Evolutionary conservation across 1,140 invertebrate genomes (phyloP), one percentile per base, ranked within the genome.

Genomic region (Penaeus vannamei): DNA sequence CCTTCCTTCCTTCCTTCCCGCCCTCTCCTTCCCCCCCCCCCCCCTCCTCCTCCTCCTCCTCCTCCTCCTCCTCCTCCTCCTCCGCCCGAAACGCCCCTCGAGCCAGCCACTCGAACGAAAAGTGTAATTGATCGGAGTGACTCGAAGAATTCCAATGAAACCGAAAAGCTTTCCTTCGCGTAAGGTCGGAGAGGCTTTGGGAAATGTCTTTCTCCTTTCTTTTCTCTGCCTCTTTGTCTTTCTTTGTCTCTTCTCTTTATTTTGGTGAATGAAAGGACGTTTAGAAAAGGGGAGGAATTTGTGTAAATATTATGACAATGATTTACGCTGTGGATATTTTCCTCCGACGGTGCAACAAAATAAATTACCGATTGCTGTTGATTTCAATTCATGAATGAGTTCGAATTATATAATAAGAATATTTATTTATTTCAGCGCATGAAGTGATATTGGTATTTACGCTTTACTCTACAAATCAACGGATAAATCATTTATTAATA

Each of bases 121-220:
- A 87, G 69, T 87, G 86, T 87, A 87, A 87, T 87, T 87, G 86
- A 87, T 61, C 81, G 32, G 80, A 36, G n/a, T 23, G 26, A 29
- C 86, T 42, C 62, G 36, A 87, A 87, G 86, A 87, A 87, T 83
- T 83, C 60, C 79, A 82, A 87, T 83, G 86, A 82, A 83, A 87
- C 42, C 79, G 72, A 61, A 64, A 83, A 17, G 14, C 10, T 53
- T 17, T 12, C 53, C 53, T 53, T 53, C 53, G 17, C 53, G 53
- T 17, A 17, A 53, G 53, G 53, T 53, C 53, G 17, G 53, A 17
- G 14, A 53, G 17, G 5, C 53, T 17, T 79, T 79, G 42, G 14
- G 3, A 19, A 29, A n/a, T 76, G 26, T 29, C 69, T 36, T 53
- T 32, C 26, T 61, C 46, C 61, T 59, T 29, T 59, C 29, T 64